Evolutionary conservation across 1,140 invertebrate species (phyloP), one percentile per base, ranked within the genome.

Genomic region (Cherax quadricarinatus): DNA sequence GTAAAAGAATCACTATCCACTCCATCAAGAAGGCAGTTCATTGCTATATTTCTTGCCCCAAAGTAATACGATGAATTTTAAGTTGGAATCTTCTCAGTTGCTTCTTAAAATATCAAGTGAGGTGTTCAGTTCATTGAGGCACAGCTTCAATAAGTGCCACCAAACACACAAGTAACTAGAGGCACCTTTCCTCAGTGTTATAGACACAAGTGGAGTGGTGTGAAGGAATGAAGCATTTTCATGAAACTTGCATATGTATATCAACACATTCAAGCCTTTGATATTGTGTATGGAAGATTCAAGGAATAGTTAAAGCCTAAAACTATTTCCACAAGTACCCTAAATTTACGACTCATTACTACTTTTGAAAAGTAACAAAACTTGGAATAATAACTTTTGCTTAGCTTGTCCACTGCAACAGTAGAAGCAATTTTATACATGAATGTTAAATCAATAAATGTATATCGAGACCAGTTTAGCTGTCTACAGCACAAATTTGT

Each of bases 211-310:
- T 83, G 81, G 53, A 83, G 51, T 48, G 57, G 4, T 83, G 57
- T 30, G 66, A 21, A 49, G 84, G 84, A 86, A 86, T 86, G 66
- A 86, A 86, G 66, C 60, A 24, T 73, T 73, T 48, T 73, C 62
- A 83, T 57, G 57, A 70, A 86, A 73, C 66, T 73, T 73, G 24
- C 30, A 48, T 66, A 24, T 66, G 24, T 49, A 86, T 9, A 73
- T 18, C n/a, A 48, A 86, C 66, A 73, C 48, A 21, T 73, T 60
- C 66, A 70, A 86, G 84, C 60, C 75, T 86, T 86, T 86, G 84
- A 86, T 86, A 41, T 86, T 48, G 84, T 66, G 66, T 86, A 66
- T 86, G 84, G 84, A 86, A 86, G 84, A 86, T 86, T 86, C 66
- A 73, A 86, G 66, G 66, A 86, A 70, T 86, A 86, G 66, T 82